A percentile compares a stretch with the other conserved stretches of the same genome.
phyloP scores from a whole-genome alignment of 2,113 vertebrate genomes.

The Monopterus albus region DNA sequence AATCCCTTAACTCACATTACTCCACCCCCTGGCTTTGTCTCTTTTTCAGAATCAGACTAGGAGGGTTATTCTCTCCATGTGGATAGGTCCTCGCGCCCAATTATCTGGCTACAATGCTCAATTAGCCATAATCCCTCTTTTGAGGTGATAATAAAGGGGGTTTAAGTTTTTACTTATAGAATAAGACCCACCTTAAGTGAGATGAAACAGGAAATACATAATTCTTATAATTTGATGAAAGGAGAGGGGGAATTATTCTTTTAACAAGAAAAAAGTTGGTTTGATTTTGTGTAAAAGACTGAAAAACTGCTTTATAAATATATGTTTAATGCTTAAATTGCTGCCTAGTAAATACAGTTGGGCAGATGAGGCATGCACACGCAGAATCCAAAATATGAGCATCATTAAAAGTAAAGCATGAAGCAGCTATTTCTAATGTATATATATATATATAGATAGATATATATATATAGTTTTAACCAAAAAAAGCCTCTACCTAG shows the following conservation, averaged over 20 bases:
- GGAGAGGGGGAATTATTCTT: neutral
- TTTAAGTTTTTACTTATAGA: constrained; percentile 78
- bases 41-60: constrained; percentile 87
- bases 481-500: neutral
- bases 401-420: neutral
- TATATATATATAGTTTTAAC: no score
- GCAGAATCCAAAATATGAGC: neutral
- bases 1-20: constrained; percentile 94
- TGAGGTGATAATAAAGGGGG: constrained; percentile 78
- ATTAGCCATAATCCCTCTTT: constrained; percentile 89
- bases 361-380: neutral
- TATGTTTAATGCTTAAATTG: neutral
- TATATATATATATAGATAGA: no score
- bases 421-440: neutral
- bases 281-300: neutral
- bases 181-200: constrained; percentile 55
- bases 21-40: constrained; percentile 87
- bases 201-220: constrained; percentile 56
- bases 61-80: constrained; percentile 93
- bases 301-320: neutral
- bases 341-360: constrained; percentile 1
- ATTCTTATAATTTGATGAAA: constrained; percentile 15
- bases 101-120: constrained; percentile 88
- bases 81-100: constrained; percentile 90
- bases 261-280: neutral